Conservation (phyloP, 1,140 invertebrate genomes). For the Cydia strobilella region DNA sequence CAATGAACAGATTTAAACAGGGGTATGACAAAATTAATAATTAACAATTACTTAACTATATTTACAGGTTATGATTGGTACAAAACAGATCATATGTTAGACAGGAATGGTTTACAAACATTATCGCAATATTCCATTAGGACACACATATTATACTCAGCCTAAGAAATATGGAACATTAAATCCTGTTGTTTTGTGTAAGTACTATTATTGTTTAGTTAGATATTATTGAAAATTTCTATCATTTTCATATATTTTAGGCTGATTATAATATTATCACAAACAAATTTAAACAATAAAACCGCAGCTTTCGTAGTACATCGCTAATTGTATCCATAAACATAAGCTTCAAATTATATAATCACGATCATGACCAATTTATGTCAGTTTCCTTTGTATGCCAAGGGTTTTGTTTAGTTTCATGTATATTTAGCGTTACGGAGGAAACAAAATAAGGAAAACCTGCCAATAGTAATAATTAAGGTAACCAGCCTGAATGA, state of each 20-base stretch:
- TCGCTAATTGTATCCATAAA: background rate
- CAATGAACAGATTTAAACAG: background rate
- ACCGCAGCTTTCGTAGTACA: background rate
- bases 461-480: background rate
- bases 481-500: too few species aligned
- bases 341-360: background rate
- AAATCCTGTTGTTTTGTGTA: background rate
- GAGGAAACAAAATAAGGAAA: background rate
- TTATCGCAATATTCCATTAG: slow-evolving; percentile 3
- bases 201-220: too few species aligned
- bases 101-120: slow-evolving; percentile 28
- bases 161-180: background rate
- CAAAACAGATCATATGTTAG: slow-evolving; percentile 1
- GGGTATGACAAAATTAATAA: background rate
- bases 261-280: background rate
- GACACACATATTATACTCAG: background rate
- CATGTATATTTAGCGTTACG: background rate
- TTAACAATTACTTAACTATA: slow-evolving; percentile 14
- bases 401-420: too few species aligned
- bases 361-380: background rate
- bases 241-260: background rate
- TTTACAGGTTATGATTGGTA: slow-evolving; percentile 15
- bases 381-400: background rate
- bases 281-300: background rate
- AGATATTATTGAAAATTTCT: too few species aligned